These are phyloP conservation scores for Belgica antarctica DNA, from an alignment of 2,888 invertebrate species.

Conservation along the genomic window DNA sequence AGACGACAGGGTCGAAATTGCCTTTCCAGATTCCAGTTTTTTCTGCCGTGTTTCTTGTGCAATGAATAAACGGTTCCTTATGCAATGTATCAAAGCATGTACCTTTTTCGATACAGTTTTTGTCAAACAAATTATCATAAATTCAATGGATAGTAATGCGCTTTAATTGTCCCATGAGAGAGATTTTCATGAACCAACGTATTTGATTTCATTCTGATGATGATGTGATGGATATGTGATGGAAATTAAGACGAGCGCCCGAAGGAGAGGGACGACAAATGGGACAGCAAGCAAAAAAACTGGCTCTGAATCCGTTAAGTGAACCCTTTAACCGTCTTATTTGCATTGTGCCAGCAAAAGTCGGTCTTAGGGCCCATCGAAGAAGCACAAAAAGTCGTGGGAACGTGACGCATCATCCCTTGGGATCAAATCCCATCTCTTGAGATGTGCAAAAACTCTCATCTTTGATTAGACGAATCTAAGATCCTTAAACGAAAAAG, in stretches of 20 bases:
- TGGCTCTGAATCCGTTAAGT: constrained; percentile 33
- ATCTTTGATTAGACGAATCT: constrained; percentile 29
- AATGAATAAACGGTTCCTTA: constrained; percentile 2
- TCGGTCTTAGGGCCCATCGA: constrained; percentile 30
- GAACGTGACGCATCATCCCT: constrained; percentile 8
- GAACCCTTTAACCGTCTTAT: constrained; percentile 20
- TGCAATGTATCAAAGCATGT: too few species aligned
- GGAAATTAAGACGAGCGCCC: constrained; percentile 19
- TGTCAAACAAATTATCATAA: constrained; percentile 44
- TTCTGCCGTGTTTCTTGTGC: neutral
- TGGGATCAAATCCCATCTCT: neutral
- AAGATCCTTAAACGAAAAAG: constrained; percentile 21
- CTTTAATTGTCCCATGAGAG: constrained; percentile 33
- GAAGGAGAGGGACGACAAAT: constrained; percentile 6
- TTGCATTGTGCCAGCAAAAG: constrained; percentile 23
- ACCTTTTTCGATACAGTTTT: constrained; percentile 31
- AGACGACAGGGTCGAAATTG: constrained; percentile 28
- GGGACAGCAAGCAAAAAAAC: constrained; percentile 1
- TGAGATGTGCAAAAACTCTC: constrained; percentile 35
- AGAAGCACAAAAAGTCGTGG: constrained; percentile 34
- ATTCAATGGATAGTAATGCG: constrained; percentile 25
- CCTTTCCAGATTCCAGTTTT: constrained; percentile 24
- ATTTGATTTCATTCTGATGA: constrained; percentile 43
- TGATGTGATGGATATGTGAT: constrained; percentile 39
- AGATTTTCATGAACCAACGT: constrained; percentile 7